Evolutionary conservation across 2,888 invertebrate genomes (phyloP).

Genomic region (Camponotus fellah): DNA sequence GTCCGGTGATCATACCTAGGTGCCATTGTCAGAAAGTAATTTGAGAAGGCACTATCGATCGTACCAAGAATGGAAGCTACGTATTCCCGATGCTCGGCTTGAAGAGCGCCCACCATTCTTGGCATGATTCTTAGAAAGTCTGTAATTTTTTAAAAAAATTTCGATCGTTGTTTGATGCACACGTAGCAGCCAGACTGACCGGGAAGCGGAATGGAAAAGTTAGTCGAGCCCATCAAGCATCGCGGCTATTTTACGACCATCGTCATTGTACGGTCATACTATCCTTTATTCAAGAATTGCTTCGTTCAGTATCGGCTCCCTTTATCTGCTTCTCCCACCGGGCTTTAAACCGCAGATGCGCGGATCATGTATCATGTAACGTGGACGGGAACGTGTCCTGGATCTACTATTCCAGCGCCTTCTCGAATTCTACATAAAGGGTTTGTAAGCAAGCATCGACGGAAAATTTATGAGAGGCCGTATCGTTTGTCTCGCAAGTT

Average conservation of each 20-base stretch:
- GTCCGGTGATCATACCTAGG: slow-evolving; percentile 60
- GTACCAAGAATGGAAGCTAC: slow-evolving; percentile 34
- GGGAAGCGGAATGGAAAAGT: not conserved
- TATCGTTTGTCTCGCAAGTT: not conserved
- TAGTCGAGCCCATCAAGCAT: not conserved
- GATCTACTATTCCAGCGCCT: not conserved
- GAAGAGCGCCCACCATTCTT: not conserved
- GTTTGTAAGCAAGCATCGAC: not conserved
- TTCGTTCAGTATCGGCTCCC: slow-evolving; percentile 42
- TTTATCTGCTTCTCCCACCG: slow-evolving; percentile 52
- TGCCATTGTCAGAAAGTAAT: slow-evolving; percentile 62
- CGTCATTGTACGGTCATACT: not conserved
- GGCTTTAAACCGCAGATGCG: slow-evolving; percentile 1
- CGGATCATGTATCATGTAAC: not conserved
- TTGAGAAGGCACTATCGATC: slow-evolving; percentile 68
- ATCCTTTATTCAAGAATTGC: slow-evolving; percentile 48
- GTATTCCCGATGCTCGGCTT: not conserved
- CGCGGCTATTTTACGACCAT: slow-evolving; percentile 25
- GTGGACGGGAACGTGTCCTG: not conserved
- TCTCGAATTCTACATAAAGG: not conserved
- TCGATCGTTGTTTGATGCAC: slow-evolving; percentile 27
- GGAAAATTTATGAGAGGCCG: not conserved
- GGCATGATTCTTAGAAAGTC: slow-evolving; percentile 11
- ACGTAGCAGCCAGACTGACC: not conserved
- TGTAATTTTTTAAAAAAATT: slow-evolving; percentile 16